phyloP scores from a whole-genome alignment of 2,888 invertebrate species.

The Cistogaster globosa region DNA sequence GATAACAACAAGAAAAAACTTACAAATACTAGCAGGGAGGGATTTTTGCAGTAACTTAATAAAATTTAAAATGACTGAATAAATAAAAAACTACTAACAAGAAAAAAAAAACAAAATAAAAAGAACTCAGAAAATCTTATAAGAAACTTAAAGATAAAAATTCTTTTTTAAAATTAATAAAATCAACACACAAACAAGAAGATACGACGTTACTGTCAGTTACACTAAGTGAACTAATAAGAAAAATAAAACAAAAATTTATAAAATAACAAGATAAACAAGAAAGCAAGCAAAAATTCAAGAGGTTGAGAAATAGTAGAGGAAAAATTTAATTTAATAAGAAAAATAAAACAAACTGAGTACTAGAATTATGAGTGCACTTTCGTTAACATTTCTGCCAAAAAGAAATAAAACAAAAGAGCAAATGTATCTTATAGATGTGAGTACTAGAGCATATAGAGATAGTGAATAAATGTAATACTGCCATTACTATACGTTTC shows the following conservation, averaged over 20 bases:
- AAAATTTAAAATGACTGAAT: slow-evolving; percentile 61
- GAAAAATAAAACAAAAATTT: slow-evolving; percentile 67
- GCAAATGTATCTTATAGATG: slow-evolving; percentile 57
- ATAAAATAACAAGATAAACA: slow-evolving; percentile 53
- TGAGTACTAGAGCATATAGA: slow-evolving; percentile 37
- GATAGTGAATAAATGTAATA: slow-evolving; percentile 29
- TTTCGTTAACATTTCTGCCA: slow-evolving; percentile 52
- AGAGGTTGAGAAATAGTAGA: slow-evolving; percentile 43
- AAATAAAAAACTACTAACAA: slow-evolving; percentile 46
- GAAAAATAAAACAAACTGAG: slow-evolving; percentile 43
- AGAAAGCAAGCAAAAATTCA: slow-evolving; percentile 36
- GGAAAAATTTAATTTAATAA: slow-evolving; percentile 38
- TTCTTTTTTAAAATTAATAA: slow-evolving; percentile 40
- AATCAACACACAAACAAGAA: slow-evolving; percentile 54
- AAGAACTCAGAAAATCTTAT: slow-evolving; percentile 48
- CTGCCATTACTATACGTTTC: slow-evolving; percentile 32
- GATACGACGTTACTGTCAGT: slow-evolving; percentile 75
- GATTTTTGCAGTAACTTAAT: slow-evolving; percentile 42
- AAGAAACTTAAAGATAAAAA: slow-evolving; percentile 58
- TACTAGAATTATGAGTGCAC: slow-evolving; percentile 25
- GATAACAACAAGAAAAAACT: slow-evolving; percentile 68
- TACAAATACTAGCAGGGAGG: slow-evolving; percentile 49
- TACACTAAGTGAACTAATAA: slow-evolving; percentile 77
- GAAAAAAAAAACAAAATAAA: slow-evolving; percentile 48
- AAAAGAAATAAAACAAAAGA: slow-evolving; percentile 36